Evolutionary conservation across 1,140 invertebrate species (phyloP), one percentile per base, ranked within the genome.

Genomic region (Drosophila burlai): DNA sequence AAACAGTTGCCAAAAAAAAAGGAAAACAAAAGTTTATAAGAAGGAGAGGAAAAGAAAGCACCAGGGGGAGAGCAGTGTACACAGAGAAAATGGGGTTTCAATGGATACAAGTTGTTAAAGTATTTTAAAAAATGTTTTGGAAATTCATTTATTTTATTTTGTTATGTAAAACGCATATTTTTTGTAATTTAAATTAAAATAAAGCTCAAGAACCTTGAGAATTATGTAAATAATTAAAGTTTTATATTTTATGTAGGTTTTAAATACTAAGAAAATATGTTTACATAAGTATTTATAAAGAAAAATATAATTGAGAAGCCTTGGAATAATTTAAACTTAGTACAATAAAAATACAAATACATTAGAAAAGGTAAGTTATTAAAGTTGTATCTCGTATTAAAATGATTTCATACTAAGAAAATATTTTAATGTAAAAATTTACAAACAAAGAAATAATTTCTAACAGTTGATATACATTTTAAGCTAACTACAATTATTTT

Each of bases 1-100:
- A 89, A 89, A 89, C 85, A 90, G 85, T 89, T 89, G 85, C 85
- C 68, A 81, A 84, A 84, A 80, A 84, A 55, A 43, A 34, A 45
- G 9, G 47, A 40, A 49, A 49, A 49, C 46, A 49, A 49, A 49
- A 49, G 46, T 50, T 50, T 50, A 29, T 47, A 38, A 15, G 31
- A 36, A 15, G 31, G 26, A 45, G 40, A 24, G 42, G 11, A 54
- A 49, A 29, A 46, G n/a, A 50, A 49, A 16, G 54, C 34, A 40
- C 8, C 45, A 42, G 49, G 52, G 46, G 46, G 46, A n/a, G 42
- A 49, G 49, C 40, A 26, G n/a, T 43, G 3, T 57, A 65, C 38
- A 4, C 16, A n/a, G n/a, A 62, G 2, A 24, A 64, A 65, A 24
- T 24, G 0, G 0, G 4, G 4, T 24, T 55, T 16, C 0, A 5